Evolutionary conservation across 2,113 vertebrate genomes (phyloP), one percentile per base, ranked within the genome.

Genomic region (Macrotus californicus): DNA sequence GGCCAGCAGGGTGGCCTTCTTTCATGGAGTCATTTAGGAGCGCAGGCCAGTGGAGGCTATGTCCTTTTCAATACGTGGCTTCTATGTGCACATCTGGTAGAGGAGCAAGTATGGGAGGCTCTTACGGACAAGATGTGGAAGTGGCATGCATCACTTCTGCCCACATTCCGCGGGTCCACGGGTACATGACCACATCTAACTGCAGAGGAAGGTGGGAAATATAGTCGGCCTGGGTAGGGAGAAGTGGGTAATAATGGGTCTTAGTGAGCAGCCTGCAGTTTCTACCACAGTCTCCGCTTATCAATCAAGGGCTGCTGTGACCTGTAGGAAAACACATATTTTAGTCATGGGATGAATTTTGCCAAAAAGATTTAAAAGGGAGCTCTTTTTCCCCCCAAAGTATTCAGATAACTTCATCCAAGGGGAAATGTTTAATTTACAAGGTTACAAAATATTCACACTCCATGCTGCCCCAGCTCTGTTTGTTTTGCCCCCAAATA

Each of bases 361-460:
- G 52, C 83, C 50, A 91, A 84, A 94, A 94, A 73, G 18, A 82
- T 64, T 81, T 77, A 81, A 84, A 87, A 87, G 52, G 67, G 24
- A 64, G 24, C 6, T 84, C 19, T 87, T 7, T 89, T 77, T 43
- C 41, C 39, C 24, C 66, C 43, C 29, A 79, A 86, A 75, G 13
- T 85, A 94, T 75, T 77, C 22, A 41, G 41, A 66, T 66, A 93
- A 56, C 43, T 93, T 93, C 29, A 88, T 89, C 54, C 54, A 96
- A 82, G n/a, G 15, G 92, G 59, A 94, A 31, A 69, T 64, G 48
- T 77, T 94, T 85, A 77, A 50, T 79, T 54, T 69, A 59, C 29
- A 88, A 85, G 46, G 9, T 93, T 90, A 41, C 7, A 96, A 70
- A 90, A 92, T 34, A 34, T 86, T 18, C 67, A 54, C 39, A 79